Base-by-base conservation (phyloP, 1,140 invertebrate species). In the Eciton burchellii region DNA sequence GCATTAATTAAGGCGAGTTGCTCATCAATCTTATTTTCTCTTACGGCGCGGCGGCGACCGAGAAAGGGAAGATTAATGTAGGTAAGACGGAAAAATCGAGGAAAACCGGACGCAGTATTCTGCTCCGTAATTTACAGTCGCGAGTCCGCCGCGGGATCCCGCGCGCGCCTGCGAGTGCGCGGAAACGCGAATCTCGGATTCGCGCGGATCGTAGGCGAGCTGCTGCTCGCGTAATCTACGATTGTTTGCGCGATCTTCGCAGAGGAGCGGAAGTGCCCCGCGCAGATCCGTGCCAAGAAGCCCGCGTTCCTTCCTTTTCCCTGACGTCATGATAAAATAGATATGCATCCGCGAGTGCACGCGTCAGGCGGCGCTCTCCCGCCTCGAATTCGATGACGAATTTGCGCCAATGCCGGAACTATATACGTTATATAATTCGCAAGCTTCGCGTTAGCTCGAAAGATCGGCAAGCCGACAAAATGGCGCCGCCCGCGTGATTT, bases 11-110 rank as follows among this genome's bases (percentile, higher is more conserved):
- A 91, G 87, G 81, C 68, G 77, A 84, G 87, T 85, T 81, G 87
- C 84, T 89, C 90, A 90, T 91, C 89, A 90, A 91, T 91, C 90
- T 91, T 91, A 91, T 91, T 89, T 91, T 91, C 90, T 91, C 88
- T 90, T 84, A 82, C 85, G 76, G 68, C 66, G 84, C 84, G 87
- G 74, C 87, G 74, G 83, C 84, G 73, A 35, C 6, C 2, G 35
- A 2, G 35, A 86, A 81, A 86, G 83, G 73, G 85, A 91, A 91
- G 90, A 91, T 91, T 91, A 91, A 91, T 91, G 89, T 87, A 79
- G 76, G 79, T 82, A 87, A 84, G 84, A 83, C 60, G 72, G 70
- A 81, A 77, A 85, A 84, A 82, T 77, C 74, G 70, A 71, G 73
- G 43, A 70, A 72, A 73, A 66, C 52, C 54, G 21, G 56, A 59